Percentiles rank a stretch among this genome's conserved stretches.
These are phyloP conservation scores for Hippocampus mohnikei DNA, from an alignment of 2,113 vertebrate species.

Conservation along the genomic window DNA sequence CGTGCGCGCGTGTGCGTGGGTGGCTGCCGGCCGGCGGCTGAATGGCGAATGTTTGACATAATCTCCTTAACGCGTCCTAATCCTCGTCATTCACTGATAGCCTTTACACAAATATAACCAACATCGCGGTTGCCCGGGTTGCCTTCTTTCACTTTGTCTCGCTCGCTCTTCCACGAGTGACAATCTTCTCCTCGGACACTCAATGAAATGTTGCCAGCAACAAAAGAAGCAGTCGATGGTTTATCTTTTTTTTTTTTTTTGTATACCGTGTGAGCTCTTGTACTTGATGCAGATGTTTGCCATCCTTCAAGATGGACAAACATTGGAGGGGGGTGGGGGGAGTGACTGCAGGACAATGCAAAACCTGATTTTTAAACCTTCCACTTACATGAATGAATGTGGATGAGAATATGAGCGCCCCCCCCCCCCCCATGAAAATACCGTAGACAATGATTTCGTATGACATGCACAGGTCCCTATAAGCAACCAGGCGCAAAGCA, in stretches of 20 bases:
- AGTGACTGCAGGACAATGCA: conserved; percentile 27
- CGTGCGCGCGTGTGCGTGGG: conserved; percentile 39
- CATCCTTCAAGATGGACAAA: conserved; percentile 18
- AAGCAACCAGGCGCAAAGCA: conserved; percentile 49
- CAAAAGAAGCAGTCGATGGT: conserved; percentile 71
- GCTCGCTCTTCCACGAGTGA: conserved; percentile 58
- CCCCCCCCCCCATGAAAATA: neutral
- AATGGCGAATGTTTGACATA: conserved; percentile 75
- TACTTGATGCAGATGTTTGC: conserved; percentile 68
- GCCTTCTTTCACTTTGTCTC: conserved; percentile 72
- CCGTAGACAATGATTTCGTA: neutral
- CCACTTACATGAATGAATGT: neutral
- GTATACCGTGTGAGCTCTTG: conserved; percentile 16
- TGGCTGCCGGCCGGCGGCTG: conserved; percentile 55
- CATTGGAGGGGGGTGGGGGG: neutral
- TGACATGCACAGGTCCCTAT: conserved; percentile 34
- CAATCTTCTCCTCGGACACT: conserved; percentile 74
- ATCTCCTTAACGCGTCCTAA: conserved; percentile 82
- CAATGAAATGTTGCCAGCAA: conserved; percentile 74
- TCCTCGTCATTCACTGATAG: conserved; percentile 81
- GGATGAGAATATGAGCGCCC: neutral
- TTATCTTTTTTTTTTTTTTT: conserved; percentile 59
- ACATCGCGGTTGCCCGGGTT: conserved; percentile 77
- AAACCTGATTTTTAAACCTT: neutral
- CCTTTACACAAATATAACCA: conserved; percentile 81